These are phyloP conservation scores for Acropora tenuis DNA, from an alignment of 64 coral and sea anemone genomes.

Conservation along the genomic window DNA sequence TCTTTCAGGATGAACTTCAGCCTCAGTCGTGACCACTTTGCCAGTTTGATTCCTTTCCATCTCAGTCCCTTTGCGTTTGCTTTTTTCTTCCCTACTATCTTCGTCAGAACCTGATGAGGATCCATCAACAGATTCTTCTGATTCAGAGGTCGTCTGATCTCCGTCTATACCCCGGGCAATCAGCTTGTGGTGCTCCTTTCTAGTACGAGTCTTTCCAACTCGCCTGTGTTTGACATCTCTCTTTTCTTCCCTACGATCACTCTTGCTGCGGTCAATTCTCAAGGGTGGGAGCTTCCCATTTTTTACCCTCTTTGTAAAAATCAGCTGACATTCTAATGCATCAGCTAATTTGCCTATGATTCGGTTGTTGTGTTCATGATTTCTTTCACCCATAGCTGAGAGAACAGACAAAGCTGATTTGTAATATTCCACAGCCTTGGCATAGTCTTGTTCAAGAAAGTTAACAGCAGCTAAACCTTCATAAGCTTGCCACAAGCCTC, in stretches of 20 bases:
- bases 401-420: slow-evolving; percentile 79
- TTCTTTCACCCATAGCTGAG: slow-evolving; percentile 38
- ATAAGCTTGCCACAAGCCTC: slow-evolving; percentile 87
- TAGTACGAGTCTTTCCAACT: slow-evolving; percentile 77
- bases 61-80: neutral
- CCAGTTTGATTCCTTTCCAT: neutral
- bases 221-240: neutral
- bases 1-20: slow-evolving; percentile 25
- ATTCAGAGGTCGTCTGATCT: slow-evolving; percentile 46
- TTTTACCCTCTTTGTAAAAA: slow-evolving; percentile 15
- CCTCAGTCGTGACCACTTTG: slow-evolving; percentile 13
- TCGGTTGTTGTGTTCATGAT: slow-evolving; percentile 72
- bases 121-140: slow-evolving; percentile 3
- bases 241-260: slow-evolving; percentile 18
- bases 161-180: slow-evolving; percentile 90
- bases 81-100: slow-evolving; percentile 3
- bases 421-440: slow-evolving; percentile 87
- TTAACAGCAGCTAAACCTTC: slow-evolving; percentile 91
- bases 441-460: slow-evolving; percentile 80
- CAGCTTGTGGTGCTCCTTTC: slow-evolving; percentile 83
- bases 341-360: slow-evolving; percentile 92
- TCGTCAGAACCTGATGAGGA: neutral
- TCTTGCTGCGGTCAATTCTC: slow-evolving; percentile 1
- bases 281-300: slow-evolving; percentile 25
- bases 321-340: slow-evolving; percentile 85